Evolutionary conservation across 2,113 vertebrate species (phyloP), one percentile per base, ranked within the genome.

Genomic region (Platanista minor): DNA sequence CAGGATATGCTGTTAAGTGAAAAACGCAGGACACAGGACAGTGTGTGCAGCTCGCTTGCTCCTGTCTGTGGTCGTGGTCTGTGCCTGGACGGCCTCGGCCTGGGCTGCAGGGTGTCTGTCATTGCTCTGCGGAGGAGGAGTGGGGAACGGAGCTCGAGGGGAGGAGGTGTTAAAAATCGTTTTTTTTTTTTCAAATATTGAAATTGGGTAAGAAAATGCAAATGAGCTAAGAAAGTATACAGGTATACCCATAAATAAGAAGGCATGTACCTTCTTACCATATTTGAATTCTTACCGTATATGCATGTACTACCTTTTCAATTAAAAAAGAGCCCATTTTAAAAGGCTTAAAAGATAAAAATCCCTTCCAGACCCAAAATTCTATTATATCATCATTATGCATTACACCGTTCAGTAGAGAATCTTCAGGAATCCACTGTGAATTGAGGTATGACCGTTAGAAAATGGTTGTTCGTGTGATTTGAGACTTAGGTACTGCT

Each of bases 311-410:
- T 82, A 78, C 46, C 41, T 87, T 83, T 77, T 87, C 39, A 83
- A 36, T 87, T 82, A 86, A 80, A 88, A 88, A 85, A 57, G 10
- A 81, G 7, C n/a, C 54, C 31, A 78, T 83, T 88, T 92, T 1
- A 71, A 83, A 92, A 92, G 18, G 18, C 83, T 96, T 71, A 87
- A 74, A 78, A 64, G n/a, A 31, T 84, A 20, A 72, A 94, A 88
- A 61, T 57, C 25, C 13, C 77, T 88, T 88, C 4, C 1, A 23
- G 36, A 20, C 3, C 31, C 33, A 2, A 67, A 64, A 84, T 83
- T 91, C 18, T 83, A 57, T 69, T 77, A 29, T 82, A 25, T 91
- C 29, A 69, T 75, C 61, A 83, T 25, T 39, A 39, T 69, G 17
- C n/a, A 61, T 69, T 67, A 92, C 20, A 43, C 84, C 46, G 14